Conservation (phyloP, 2,113 vertebrate genomes). For the Callithrix jacchus region DNA sequence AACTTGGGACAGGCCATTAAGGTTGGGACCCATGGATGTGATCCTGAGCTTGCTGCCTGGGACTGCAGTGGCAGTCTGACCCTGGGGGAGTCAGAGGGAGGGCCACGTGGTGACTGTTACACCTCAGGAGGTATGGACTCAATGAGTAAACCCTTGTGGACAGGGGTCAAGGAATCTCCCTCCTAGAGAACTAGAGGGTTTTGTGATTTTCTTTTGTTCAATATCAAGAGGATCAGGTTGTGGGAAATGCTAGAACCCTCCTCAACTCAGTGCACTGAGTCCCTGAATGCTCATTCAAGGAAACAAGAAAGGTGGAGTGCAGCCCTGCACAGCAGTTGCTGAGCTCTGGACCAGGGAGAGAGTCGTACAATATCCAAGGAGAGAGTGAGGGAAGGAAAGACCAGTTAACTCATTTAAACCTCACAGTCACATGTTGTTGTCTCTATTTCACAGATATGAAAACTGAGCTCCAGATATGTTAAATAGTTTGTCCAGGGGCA, state of each 20-base stretch:
- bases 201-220: background rate
- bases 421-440: background rate
- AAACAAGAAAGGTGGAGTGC: background rate
- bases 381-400: background rate
- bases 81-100: background rate
- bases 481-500: background rate
- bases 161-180: background rate
- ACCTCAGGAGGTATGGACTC: background rate
- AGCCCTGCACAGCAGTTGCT: background rate
- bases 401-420: background rate
- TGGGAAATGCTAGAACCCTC: background rate
- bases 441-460: background rate
- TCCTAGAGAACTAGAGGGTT: background rate
- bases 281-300: background rate
- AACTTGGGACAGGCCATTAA: background rate
- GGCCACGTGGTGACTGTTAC: background rate
- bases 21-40: background rate
- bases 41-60: background rate
- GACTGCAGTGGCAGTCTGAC: background rate
- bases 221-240: background rate
- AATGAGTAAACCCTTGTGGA: background rate
- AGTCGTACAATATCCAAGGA: background rate
- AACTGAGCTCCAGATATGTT: background rate
- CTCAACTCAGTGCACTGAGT: background rate
- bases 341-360: background rate